Conservation (phyloP, 1,140 invertebrate genomes). For the Centruroides sculpturatus region DNA sequence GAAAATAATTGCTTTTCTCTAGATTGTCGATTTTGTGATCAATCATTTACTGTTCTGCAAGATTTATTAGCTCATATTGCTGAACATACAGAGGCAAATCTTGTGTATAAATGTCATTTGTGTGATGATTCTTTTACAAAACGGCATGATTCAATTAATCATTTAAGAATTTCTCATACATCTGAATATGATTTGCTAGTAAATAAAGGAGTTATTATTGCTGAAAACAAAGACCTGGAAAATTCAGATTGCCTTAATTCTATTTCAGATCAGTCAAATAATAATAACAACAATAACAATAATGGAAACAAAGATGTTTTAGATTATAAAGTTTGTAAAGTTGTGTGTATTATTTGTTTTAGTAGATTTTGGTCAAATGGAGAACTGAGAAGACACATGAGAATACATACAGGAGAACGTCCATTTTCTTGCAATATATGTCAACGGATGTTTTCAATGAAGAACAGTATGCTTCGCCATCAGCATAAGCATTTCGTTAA, state of each 20-base stretch:
- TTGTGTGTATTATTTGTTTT: conserved; percentile 80
- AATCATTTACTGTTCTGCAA: conserved; percentile 4
- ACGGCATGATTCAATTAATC: conserved; percentile 59
- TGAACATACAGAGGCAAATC: conserved; percentile 32
- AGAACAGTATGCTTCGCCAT: conserved; percentile 51
- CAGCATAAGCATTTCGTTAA: conserved; percentile 65
- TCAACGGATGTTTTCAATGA: conserved; percentile 21
- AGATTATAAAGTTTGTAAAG: conserved; percentile 75
- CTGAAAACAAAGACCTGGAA: conserved; percentile 22
- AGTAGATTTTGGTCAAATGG: conserved; percentile 86
- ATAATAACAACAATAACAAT: conserved; percentile 32
- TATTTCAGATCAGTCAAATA: background rate
- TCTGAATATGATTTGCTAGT: conserved; percentile 36
- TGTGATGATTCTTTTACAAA: conserved; percentile 73
- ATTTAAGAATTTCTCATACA: conserved; percentile 55
- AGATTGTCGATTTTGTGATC: conserved; percentile 7
- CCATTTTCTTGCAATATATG: conserved; percentile 61
- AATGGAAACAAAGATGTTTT: conserved; percentile 48
- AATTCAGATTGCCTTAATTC: background rate
- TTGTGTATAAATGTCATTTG: conserved; percentile 82
- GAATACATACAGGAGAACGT: conserved; percentile 51
- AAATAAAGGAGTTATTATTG: conserved; percentile 49
- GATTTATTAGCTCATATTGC: conserved; percentile 13
- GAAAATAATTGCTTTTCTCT: no score
- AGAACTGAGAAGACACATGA: conserved; percentile 60